Evolutionary conservation across 1,140 invertebrate species (phyloP).

Genomic region (Yoshiicerus persimilis): DNA sequence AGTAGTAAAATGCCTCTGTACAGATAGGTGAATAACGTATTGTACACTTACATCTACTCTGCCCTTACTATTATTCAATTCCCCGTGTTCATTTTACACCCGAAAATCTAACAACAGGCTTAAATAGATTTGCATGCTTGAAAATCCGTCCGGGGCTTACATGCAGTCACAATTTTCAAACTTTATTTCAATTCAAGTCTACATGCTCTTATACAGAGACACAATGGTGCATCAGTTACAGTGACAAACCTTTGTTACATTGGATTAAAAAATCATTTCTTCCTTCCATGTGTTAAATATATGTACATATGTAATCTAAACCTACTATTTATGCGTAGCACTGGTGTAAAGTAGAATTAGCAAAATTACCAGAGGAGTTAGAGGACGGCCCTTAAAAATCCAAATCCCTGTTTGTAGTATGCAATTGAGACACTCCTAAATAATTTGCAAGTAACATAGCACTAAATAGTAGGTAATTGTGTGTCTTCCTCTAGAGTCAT

Average conservation of each 20-base stretch:
- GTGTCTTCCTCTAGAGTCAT: no score
- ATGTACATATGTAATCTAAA: background rate
- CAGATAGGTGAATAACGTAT: background rate
- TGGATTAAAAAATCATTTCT: background rate
- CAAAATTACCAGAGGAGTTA: background rate
- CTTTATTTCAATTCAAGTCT: background rate
- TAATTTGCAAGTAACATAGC: background rate
- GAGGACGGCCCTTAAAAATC: background rate
- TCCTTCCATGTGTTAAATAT: background rate
- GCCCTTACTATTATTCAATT: no score
- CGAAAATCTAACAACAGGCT: background rate
- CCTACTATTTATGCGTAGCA: background rate
- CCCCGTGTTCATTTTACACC: background rate
- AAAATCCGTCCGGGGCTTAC: no score
- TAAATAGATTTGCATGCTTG: background rate
- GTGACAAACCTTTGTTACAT: background rate
- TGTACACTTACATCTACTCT: no score
- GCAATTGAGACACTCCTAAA: no score
- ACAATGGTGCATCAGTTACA: background rate
- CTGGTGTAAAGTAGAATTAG: background rate
- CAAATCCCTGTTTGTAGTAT: background rate
- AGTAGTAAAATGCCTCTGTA: background rate
- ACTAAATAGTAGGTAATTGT: no score
- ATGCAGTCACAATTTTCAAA: background rate
- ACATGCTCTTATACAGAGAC: no score